Evolutionary conservation across 2,113 vertebrate species (phyloP).

Genomic region (Apteryx owenii): DNA sequence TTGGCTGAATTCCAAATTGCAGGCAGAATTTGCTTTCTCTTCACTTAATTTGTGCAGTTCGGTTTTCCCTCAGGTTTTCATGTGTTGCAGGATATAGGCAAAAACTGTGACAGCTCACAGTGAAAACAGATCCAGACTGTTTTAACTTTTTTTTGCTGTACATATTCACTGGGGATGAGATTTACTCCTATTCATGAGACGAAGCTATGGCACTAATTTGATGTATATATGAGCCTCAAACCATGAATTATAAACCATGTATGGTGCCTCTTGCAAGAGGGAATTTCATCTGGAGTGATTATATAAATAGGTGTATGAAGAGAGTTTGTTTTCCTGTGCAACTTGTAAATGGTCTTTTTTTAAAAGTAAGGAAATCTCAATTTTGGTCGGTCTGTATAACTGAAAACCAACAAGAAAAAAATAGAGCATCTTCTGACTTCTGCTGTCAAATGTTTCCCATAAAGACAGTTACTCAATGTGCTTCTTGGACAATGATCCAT

Average conservation of each 20-base stretch:
- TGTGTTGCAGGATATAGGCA: neutral
- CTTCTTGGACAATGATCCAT: neutral
- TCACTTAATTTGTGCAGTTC: conserved; percentile 2
- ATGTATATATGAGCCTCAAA: neutral
- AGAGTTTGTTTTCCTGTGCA: neutral
- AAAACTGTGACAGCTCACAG: neutral
- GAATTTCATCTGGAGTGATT: neutral
- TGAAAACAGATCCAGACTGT: neutral
- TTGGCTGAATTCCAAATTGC: conserved; percentile 29
- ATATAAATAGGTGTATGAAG: neutral
- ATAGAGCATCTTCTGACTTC: neutral
- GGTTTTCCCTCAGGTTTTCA: conserved; percentile 10
- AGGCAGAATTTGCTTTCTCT: conserved; percentile 17
- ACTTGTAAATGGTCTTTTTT: neutral
- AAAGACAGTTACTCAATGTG: neutral
- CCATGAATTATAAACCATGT: neutral
- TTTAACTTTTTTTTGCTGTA: neutral
- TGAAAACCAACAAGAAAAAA: neutral
- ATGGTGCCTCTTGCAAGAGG: neutral
- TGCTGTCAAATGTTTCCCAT: neutral
- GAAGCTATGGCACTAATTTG: neutral
- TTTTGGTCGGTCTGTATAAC: neutral
- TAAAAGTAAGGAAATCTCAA: neutral
- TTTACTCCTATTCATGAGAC: neutral
- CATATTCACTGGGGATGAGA: neutral